Percentiles rank a stretch among this genome's conserved stretches.
Evolutionary conservation across 2,888 invertebrate species (phyloP).

Genomic region (Lepidocyrtinus sp.): DNA sequence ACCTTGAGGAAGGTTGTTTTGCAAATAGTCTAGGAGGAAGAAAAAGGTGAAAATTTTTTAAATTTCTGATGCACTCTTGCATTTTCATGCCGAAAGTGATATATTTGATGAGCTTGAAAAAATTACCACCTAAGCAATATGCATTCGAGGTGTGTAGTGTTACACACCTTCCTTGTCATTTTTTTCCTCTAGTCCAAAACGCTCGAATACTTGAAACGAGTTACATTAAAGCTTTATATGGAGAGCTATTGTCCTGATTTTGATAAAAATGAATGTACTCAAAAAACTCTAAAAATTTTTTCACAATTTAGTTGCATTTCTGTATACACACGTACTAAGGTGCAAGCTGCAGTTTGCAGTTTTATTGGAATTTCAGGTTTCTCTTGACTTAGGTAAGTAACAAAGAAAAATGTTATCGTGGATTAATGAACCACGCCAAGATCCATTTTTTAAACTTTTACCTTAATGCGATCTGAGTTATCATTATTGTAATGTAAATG

Average conservation of each 20-base stretch:
- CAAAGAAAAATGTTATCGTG: not conserved
- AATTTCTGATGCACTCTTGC: constrained; percentile 22
- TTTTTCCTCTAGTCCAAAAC: not conserved
- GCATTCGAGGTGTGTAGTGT: not conserved
- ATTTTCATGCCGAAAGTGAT: not conserved
- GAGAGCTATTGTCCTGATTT: not conserved
- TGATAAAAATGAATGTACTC: not conserved
- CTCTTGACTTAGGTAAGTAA: not conserved
- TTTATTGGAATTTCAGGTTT: not conserved
- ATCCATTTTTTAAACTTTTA: not conserved
- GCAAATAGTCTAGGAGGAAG: constrained; percentile 35
- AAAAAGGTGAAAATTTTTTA: constrained; percentile 23
- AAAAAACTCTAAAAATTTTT: too few species aligned
- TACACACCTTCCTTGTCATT: not conserved
- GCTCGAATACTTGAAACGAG: too few species aligned
- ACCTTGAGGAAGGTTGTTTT: constrained; percentile 57
- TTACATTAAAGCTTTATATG: constrained; percentile 1
- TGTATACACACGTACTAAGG: not conserved
- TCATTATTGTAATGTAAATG: constrained; percentile 5
- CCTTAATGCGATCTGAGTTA: not conserved
- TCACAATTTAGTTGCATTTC: not conserved
- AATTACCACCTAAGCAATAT: not conserved
- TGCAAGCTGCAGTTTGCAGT: not conserved
- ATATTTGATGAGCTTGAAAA: not conserved
- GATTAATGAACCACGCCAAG: not conserved